Evolutionary conservation across 2,888 invertebrate genomes (phyloP).

Genomic region (Sclerodermus sp.): DNA sequence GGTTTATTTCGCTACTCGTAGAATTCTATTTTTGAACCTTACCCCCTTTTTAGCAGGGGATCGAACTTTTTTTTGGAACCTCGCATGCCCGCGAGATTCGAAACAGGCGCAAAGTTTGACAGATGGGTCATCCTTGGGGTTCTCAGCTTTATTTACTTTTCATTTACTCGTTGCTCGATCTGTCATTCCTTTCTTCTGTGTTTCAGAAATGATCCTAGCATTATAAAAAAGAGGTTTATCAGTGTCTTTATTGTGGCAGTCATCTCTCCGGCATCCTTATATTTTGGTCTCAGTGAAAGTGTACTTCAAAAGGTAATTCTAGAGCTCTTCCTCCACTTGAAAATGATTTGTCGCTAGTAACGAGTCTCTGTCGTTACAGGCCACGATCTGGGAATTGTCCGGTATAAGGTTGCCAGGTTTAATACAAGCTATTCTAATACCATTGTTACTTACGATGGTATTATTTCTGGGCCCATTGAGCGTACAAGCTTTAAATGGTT

Average conservation of each 20-base stretch:
- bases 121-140: too few species aligned
- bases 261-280: conserved; percentile 76
- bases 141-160: too few species aligned
- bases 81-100: too few species aligned
- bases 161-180: too few species aligned
- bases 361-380: too few species aligned
- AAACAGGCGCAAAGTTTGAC: too few species aligned
- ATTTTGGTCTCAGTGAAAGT: conserved; percentile 69
- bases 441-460: conserved; percentile 76
- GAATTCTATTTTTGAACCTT: too few species aligned
- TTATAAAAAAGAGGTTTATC: conserved; percentile 83
- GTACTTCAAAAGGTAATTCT: conserved; percentile 60
- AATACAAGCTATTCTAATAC: conserved; percentile 71
- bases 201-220: conserved; percentile 84
- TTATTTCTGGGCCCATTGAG: conserved; percentile 83
- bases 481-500: conserved; percentile 71
- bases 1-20: too few species aligned
- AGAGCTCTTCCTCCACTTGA: too few species aligned
- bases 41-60: too few species aligned
- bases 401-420: conserved; percentile 78
- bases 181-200: conserved; percentile 10
- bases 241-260: conserved; percentile 83
- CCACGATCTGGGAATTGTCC: conserved; percentile 69
- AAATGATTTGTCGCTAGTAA: neutral
- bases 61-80: too few species aligned